Conservation (phyloP, 2,797 vertebrate genomes). For the Podarcis siculus region DNA sequence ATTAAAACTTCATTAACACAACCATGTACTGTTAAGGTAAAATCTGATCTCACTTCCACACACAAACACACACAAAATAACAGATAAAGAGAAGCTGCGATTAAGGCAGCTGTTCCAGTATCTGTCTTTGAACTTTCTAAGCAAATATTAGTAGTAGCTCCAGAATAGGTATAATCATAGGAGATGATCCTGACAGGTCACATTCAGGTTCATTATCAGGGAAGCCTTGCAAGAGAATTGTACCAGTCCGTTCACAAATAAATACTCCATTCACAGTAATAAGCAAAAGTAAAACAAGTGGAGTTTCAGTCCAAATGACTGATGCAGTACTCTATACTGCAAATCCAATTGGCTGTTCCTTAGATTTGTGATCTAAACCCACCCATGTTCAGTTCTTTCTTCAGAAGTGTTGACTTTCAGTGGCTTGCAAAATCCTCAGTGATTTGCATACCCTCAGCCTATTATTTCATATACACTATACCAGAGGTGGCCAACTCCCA, state of each 20-base stretch:
- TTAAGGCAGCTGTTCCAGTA: neutral
- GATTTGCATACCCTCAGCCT: neutral
- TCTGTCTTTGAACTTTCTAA: neutral
- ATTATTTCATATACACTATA: too few species aligned
- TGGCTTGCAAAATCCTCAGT: neutral
- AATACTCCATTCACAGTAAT: neutral
- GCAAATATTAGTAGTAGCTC: neutral
- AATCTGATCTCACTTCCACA: neutral
- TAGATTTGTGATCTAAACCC: neutral
- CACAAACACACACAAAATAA: neutral
- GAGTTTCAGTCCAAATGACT: neutral
- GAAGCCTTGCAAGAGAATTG: neutral
- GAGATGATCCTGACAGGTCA: neutral
- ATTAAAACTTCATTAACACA: too few species aligned
- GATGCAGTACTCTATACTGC: neutral
- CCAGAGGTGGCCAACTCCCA: too few species aligned
- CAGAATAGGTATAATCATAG: neutral
- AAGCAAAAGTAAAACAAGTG: neutral
- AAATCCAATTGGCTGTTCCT: neutral
- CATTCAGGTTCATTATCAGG: neutral
- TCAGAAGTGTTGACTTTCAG: neutral
- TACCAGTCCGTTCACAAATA: neutral
- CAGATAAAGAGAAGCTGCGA: neutral
- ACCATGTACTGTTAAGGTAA: neutral
- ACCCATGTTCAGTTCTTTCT: neutral